Base-by-base conservation (phyloP, 2,797 vertebrate species). In the Mus spretus region DNA sequence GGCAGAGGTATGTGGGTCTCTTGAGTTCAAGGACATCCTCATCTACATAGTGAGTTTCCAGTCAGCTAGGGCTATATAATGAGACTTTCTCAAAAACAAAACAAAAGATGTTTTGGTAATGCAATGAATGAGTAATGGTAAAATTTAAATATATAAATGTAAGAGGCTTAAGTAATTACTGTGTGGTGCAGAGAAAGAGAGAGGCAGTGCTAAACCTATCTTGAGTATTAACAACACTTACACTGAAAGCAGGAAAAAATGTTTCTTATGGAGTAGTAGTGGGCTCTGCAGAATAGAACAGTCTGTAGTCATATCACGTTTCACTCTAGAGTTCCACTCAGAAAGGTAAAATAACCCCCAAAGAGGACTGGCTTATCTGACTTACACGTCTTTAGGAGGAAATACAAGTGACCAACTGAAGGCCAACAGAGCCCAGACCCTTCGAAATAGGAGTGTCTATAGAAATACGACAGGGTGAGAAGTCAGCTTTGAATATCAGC, bases 101-200 rank as follows among this genome's bases (percentile, higher is more conserved):
- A 61, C n/a, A 17, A 82, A 61, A 61, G 7, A 61, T 85, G 59
- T 40, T 22, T 77, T 95, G 70, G 44, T 82, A 77, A 89, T 67
- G 44, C 24, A 63, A 37, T 75, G 70, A n/a, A 93, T 75, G 72
- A 34, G 22, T 83, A 19, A 11, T 50, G 61, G 78, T 82, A 22
- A 90, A 90, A 44, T 93, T 92, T 77, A 95, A 93, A 88, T 90
- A 90, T 92, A 63, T 72, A 79, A 92, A 77, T 44, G 84, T 8
- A 88, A 96, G 81, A 94, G 37, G 12, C 28, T 81, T n/a, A 81
- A 63, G 28, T 50, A 78, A 10, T 59, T 57, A 55, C 53, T 84
- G 34, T 88, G 72, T 91, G 88, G 17, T 59, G 9, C 13, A 61
- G 59, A 81, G 84, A 96, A 81, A 90, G 10, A 80, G 31, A 75